Conservation (phyloP, 2,113 vertebrate species). For the Ageneiosus marmoratus region DNA sequence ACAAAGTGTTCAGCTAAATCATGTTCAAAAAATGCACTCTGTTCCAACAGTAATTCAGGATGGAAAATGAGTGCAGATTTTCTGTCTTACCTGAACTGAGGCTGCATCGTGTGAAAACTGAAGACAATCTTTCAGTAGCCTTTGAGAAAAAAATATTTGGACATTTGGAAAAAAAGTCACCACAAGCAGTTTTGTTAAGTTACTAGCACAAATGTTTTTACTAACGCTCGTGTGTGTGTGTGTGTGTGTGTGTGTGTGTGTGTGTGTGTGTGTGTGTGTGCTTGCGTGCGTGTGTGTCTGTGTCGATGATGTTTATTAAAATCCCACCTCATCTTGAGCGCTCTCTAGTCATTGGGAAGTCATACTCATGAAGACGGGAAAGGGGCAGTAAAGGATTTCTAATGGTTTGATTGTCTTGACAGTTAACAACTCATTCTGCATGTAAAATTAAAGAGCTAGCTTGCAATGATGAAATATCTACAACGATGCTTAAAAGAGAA, state of each 20-base stretch:
- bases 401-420: slow-evolving; percentile 31
- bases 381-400: background rate
- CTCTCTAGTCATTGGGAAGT: background rate
- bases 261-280: background rate
- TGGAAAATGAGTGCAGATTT: background rate
- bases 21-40: background rate
- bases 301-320: background rate
- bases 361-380: background rate
- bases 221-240: background rate
- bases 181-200: background rate
- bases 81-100: background rate
- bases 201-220: background rate
- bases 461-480: background rate
- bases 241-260: background rate
- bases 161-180: background rate
- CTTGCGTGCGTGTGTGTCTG: background rate
- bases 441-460: slow-evolving; percentile 7
- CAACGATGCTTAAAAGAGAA: slow-evolving; percentile 8
- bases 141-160: background rate
- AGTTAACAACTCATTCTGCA: background rate
- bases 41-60: background rate
- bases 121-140: background rate
- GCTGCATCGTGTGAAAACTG: too few relatives aligned
- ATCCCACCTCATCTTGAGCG: background rate
- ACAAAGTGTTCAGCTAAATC: background rate